Conservation (phyloP, 2,113 vertebrate genomes). For the Brachyhypopomus gauderio region DNA sequence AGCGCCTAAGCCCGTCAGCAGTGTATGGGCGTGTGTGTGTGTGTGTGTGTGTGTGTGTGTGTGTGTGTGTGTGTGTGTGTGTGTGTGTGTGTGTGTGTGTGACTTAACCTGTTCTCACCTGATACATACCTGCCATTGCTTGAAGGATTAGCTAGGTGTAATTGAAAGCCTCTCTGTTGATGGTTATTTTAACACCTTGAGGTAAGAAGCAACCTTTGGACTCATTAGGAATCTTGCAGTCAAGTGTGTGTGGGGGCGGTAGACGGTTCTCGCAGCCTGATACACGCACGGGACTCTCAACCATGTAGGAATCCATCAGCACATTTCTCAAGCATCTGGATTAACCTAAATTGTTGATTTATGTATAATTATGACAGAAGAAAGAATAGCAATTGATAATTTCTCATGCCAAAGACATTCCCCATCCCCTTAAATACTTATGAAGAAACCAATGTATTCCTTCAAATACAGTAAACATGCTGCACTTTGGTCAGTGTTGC, state of each 20-base stretch:
- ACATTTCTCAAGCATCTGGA: neutral
- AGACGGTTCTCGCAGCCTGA: neutral
- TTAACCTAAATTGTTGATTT: constrained; percentile 15
- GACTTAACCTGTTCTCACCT: constrained; percentile 70
- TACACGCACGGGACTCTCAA: constrained; percentile 10
- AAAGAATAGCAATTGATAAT: constrained; percentile 5
- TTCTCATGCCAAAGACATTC: constrained; percentile 9
- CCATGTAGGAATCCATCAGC: neutral
- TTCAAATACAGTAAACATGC: constrained; percentile 46
- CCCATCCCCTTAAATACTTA: constrained; percentile 6
- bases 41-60: constrained; percentile 32
- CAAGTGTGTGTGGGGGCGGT: constrained; percentile 17
- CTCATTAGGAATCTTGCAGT: constrained; percentile 39
- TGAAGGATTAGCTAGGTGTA: constrained; percentile 58
- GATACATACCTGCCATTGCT: constrained; percentile 65
- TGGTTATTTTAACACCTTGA: constrained; percentile 56
- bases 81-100: constrained; percentile 48
- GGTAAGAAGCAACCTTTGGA: constrained; percentile 55
- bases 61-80: constrained; percentile 37
- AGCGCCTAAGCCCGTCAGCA: constrained; percentile 33
- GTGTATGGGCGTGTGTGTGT: constrained; percentile 37
- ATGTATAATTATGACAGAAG: neutral
- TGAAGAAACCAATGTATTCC: constrained; percentile 6
- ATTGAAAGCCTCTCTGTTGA: constrained; percentile 51
- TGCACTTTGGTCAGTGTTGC: constrained; percentile 54